Conservation (phyloP, 2,888 invertebrate species). For the Carabus problematicus region DNA sequence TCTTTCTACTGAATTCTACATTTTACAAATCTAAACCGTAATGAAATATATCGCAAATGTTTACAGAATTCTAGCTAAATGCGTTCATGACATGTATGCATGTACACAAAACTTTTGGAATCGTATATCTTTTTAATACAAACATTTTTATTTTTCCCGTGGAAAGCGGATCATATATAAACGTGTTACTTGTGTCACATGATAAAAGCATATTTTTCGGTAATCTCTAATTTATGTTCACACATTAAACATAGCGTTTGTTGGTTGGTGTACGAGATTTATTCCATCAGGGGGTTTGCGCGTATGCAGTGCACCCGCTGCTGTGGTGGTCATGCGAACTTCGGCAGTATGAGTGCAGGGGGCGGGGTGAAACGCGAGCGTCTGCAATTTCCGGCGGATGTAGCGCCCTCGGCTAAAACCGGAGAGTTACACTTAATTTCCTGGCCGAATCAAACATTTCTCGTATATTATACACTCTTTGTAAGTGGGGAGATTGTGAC, state of each 20-base stretch:
- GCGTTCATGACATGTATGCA: too few relatives aligned
- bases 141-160: too few relatives aligned
- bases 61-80: too few relatives aligned
- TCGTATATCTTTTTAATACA: too few relatives aligned
- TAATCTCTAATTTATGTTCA: slow-evolving; percentile 41
- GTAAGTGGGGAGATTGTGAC: slow-evolving; percentile 1
- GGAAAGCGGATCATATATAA: slow-evolving; percentile 3
- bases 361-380: slow-evolving; percentile 19
- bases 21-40: too few relatives aligned
- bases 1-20: too few relatives aligned
- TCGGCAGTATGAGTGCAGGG: neutral
- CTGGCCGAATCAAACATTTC: slow-evolving; percentile 42
- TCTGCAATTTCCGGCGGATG: slow-evolving; percentile 41
- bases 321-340: neutral
- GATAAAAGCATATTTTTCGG: slow-evolving; percentile 34
- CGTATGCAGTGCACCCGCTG: neutral
- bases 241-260: slow-evolving; percentile 40
- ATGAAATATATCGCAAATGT: too few relatives aligned
- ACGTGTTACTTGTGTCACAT: slow-evolving; percentile 5
- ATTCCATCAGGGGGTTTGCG: slow-evolving; percentile 28
- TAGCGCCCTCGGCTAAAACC: slow-evolving; percentile 42
- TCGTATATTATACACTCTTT: slow-evolving; percentile 39
- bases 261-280: slow-evolving; percentile 31
- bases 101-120: too few relatives aligned
- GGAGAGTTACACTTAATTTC: slow-evolving; percentile 43